Conservation (phyloP, 2,113 vertebrate genomes). For the Menidia beryllina region DNA sequence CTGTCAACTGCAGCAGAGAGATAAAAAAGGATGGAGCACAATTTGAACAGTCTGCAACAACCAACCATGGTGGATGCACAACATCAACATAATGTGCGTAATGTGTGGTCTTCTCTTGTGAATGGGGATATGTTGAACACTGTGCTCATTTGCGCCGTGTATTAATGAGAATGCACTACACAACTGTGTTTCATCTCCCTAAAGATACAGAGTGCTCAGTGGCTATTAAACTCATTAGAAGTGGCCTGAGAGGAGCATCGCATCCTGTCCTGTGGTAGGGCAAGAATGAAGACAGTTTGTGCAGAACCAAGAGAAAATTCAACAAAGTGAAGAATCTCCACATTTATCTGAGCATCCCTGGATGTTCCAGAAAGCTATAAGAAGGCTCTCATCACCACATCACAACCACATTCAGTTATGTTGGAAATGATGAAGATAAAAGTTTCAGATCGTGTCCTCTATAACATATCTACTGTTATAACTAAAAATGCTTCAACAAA, state of each 20-base stretch:
- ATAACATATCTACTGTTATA: background rate
- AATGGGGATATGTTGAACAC: constrained; percentile 26
- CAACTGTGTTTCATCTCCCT: constrained; percentile 22
- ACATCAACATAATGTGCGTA: constrained; percentile 49
- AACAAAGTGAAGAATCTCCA: constrained; percentile 26
- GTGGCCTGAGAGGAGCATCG: constrained; percentile 48
- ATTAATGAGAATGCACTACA: constrained; percentile 30
- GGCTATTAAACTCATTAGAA: constrained; percentile 66
- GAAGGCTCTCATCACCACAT: background rate
- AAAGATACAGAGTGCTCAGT: constrained; percentile 51
- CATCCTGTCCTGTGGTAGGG: constrained; percentile 41
- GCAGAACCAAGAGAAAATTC: constrained; percentile 30
- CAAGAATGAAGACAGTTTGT: constrained; percentile 35
- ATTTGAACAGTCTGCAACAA: constrained; percentile 56
- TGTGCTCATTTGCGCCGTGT: constrained; percentile 11
- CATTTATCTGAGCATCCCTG: constrained; percentile 24
- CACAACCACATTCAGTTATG: background rate
- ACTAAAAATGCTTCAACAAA: background rate
- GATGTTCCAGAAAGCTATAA: constrained; percentile 19
- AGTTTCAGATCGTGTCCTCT: background rate
- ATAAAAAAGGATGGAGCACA: constrained; percentile 52
- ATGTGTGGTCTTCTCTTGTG: constrained; percentile 40
- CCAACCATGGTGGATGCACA: constrained; percentile 57
- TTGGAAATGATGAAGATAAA: background rate
- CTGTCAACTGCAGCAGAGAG: constrained; percentile 48